These are phyloP conservation scores for Garrulus glandarius DNA, from an alignment of 2,797 vertebrate species.

Conservation along the genomic window DNA sequence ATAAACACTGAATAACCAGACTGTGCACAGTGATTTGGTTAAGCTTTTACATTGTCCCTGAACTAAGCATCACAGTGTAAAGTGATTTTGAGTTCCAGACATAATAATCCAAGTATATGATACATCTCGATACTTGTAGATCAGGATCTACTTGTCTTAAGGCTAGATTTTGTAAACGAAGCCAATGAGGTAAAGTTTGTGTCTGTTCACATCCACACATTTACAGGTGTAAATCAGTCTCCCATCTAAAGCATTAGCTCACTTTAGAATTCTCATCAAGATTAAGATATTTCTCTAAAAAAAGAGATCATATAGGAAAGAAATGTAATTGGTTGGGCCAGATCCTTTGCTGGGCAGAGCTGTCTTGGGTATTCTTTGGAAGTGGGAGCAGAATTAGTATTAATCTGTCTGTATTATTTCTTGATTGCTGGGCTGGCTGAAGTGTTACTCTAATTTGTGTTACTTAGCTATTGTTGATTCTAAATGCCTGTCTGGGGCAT, in stretches of 20 bases:
- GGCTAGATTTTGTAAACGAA: background rate
- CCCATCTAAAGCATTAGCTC: background rate
- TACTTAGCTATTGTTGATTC: background rate
- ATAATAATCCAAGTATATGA: conserved; percentile 63
- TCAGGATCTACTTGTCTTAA: conserved; percentile 43
- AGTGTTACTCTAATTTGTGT: background rate
- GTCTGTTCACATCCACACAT: background rate
- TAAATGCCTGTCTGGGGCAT: background rate
- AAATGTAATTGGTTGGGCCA: background rate
- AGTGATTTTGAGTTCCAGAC: conserved; percentile 71
- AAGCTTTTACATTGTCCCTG: conserved; percentile 65
- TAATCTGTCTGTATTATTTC: background rate
- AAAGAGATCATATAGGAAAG: background rate
- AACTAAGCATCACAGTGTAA: conserved; percentile 52
- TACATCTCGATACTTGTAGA: conserved; percentile 1
- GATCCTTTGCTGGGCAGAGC: background rate
- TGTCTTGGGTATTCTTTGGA: background rate
- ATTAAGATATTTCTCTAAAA: background rate
- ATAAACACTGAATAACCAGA: background rate
- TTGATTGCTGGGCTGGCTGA: background rate
- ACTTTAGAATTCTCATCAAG: background rate
- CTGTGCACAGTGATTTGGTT: background rate
- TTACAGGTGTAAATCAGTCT: background rate
- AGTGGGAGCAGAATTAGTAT: background rate
- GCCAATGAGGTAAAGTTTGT: background rate